These are phyloP conservation scores for Trachelus troglodyta DNA, from an alignment of 2,888 invertebrate species.

Conservation along the genomic window DNA sequence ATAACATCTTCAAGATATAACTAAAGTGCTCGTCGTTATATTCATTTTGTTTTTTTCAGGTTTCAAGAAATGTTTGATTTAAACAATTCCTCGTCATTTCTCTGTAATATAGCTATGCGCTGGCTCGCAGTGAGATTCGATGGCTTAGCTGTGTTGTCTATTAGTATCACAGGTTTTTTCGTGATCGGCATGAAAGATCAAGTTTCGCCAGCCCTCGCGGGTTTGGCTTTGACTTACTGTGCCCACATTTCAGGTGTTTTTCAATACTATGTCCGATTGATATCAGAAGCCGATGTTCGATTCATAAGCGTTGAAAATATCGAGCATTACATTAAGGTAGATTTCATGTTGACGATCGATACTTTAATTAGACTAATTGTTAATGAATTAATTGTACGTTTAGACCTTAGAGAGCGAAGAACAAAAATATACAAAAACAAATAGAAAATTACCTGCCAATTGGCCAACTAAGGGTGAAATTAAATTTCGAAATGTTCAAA, in stretches of 20 bases:
- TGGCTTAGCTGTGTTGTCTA: slow-evolving; percentile 59
- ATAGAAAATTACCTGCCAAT: slow-evolving; percentile 50
- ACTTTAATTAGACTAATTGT: not conserved
- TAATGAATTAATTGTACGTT: slow-evolving; percentile 9
- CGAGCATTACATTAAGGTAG: slow-evolving; percentile 54
- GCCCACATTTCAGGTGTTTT: slow-evolving; percentile 72
- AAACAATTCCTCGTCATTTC: slow-evolving; percentile 66
- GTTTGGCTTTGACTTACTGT: slow-evolving; percentile 73
- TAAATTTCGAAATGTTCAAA: slow-evolving; percentile 67
- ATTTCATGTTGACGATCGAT: slow-evolving; percentile 23
- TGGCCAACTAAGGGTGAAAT: slow-evolving; percentile 70
- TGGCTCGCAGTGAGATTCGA: slow-evolving; percentile 56
- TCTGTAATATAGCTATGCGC: slow-evolving; percentile 68
- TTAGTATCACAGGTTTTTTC: slow-evolving; percentile 67
- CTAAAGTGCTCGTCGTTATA: not conserved
- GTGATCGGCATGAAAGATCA: slow-evolving; percentile 66
- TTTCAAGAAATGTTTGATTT: slow-evolving; percentile 67
- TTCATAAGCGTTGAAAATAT: slow-evolving; percentile 69
- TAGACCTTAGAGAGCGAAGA: slow-evolving; percentile 47
- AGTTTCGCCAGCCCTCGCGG: slow-evolving; percentile 70
- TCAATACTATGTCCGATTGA: slow-evolving; percentile 68
- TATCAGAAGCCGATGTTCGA: slow-evolving; percentile 67
- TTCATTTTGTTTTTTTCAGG: slow-evolving; percentile 49
- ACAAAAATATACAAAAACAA: slow-evolving; percentile 20
- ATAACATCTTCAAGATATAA: not conserved